Conservation (phyloP, 1,140 invertebrate genomes). For the Neotoxoptera formosana region DNA sequence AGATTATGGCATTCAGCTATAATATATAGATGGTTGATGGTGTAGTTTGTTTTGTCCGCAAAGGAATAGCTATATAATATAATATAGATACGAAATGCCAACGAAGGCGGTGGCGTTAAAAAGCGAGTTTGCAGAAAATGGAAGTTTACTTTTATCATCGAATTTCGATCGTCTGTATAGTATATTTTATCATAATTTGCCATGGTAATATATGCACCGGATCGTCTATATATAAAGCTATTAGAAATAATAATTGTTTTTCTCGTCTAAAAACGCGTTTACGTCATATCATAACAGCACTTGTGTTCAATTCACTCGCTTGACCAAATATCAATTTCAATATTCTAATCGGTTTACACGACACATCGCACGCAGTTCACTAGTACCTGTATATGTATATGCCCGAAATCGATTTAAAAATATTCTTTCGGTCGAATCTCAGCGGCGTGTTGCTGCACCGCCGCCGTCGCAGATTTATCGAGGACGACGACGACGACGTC, state of each 20-base stretch:
- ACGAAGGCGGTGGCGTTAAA: neutral
- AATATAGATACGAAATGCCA: neutral
- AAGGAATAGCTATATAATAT: neutral
- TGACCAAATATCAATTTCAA: neutral
- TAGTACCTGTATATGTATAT: neutral
- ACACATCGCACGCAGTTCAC: neutral
- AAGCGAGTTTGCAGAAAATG: neutral
- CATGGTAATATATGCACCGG: neutral
- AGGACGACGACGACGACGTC: neutral
- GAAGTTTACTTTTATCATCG: neutral
- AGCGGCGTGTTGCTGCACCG: neutral
- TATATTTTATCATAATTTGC: neutral
- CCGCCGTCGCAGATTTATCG: neutral
- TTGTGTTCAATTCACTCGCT: neutral
- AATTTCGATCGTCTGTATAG: neutral
- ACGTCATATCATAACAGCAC: neutral
- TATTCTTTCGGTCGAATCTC: neutral
- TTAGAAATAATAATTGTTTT: too few relatives aligned
- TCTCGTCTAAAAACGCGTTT: neutral
- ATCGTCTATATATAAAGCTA: neutral
- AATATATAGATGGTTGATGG: neutral
- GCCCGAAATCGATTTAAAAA: neutral
- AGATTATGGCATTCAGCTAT: neutral
- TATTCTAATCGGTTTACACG: neutral
- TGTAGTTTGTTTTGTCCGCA: neutral